Evolutionary conservation across 2,113 vertebrate genomes (phyloP).

Genomic region (Atractosteus spatula): DNA sequence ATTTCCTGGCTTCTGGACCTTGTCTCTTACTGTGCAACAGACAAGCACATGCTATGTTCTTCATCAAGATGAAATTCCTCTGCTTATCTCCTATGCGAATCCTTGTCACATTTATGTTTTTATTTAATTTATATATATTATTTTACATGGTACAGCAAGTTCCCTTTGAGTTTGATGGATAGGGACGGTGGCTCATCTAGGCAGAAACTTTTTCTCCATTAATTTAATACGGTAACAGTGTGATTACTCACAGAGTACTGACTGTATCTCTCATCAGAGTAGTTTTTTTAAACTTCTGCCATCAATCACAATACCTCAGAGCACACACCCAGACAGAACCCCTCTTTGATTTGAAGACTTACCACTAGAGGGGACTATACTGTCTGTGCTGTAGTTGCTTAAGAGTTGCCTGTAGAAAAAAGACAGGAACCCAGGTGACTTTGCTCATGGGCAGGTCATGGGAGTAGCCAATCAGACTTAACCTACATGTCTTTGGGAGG

Average conservation of each 20-base stretch:
- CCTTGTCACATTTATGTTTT: constrained; percentile 43
- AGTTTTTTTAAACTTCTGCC: constrained; percentile 43
- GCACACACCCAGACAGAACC: constrained; percentile 18
- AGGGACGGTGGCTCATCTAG: constrained; percentile 39
- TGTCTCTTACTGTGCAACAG: too few species aligned
- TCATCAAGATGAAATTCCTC: too few species aligned
- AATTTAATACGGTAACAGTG: constrained; percentile 53
- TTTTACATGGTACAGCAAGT: constrained; percentile 48
- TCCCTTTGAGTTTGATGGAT: constrained; percentile 41
- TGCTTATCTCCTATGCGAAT: too few species aligned
- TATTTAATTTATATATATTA: constrained; percentile 48
- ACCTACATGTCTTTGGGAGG: too few species aligned
- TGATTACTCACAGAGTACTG: constrained; percentile 49
- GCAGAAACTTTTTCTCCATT: constrained; percentile 19
- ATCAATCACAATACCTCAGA: constrained; percentile 47
- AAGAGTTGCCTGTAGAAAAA: too few species aligned
- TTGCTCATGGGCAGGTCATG: too few species aligned
- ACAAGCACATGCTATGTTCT: too few species aligned
- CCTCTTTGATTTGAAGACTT: neutral
- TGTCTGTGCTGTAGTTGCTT: too few species aligned
- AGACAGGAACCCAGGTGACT: too few species aligned
- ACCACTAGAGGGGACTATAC: too few species aligned
- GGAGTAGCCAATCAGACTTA: too few species aligned
- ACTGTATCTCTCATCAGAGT: constrained; percentile 42
- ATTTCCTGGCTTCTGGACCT: too few species aligned